Evolutionary conservation across 2,797 vertebrate genomes (phyloP).

Genomic region (Lerista edwardsae): DNA sequence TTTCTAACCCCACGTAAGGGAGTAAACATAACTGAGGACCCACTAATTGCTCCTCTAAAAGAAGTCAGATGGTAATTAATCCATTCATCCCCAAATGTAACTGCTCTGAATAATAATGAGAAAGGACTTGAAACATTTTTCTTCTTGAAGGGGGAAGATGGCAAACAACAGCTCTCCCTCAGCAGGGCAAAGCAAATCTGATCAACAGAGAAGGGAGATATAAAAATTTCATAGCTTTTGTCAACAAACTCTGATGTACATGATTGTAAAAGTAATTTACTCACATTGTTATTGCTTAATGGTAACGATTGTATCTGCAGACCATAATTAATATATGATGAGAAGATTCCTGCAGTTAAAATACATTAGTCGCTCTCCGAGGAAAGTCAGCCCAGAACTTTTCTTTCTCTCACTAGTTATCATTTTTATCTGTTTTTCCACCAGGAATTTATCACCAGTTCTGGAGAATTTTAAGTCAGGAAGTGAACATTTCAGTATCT

Average conservation of each 20-base stretch:
- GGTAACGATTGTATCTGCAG: constrained; percentile 67
- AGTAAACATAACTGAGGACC: not conserved
- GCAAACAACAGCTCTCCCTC: constrained; percentile 51
- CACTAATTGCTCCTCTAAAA: not conserved
- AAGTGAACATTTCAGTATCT: constrained; percentile 28
- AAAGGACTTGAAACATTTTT: constrained; percentile 44
- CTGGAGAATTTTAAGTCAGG: constrained; percentile 6
- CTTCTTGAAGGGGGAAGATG: constrained; percentile 42
- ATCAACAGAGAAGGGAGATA: constrained; percentile 43
- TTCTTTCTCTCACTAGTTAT: constrained; percentile 23
- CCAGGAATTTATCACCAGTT: constrained; percentile 8
- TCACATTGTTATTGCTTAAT: constrained; percentile 67
- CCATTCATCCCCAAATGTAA: not conserved
- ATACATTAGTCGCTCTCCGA: constrained; percentile 56
- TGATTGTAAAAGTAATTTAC: constrained; percentile 62
- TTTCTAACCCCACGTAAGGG: constrained; percentile 14
- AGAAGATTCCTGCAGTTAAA: constrained; percentile 62
- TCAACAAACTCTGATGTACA: constrained; percentile 41
- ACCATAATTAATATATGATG: constrained; percentile 70
- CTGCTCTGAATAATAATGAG: constrained; percentile 13
- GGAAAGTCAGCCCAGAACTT: constrained; percentile 54
- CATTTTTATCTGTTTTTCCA: not conserved
- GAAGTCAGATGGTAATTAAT: constrained; percentile 21
- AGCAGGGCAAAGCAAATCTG: constrained; percentile 54
- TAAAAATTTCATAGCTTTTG: constrained; percentile 66